A percentile compares a stretch with the other conserved stretches of the same genome.
Conservation (phyloP, 92 coral and sea anemone species). For the Epizoanthus fatuus region DNA sequence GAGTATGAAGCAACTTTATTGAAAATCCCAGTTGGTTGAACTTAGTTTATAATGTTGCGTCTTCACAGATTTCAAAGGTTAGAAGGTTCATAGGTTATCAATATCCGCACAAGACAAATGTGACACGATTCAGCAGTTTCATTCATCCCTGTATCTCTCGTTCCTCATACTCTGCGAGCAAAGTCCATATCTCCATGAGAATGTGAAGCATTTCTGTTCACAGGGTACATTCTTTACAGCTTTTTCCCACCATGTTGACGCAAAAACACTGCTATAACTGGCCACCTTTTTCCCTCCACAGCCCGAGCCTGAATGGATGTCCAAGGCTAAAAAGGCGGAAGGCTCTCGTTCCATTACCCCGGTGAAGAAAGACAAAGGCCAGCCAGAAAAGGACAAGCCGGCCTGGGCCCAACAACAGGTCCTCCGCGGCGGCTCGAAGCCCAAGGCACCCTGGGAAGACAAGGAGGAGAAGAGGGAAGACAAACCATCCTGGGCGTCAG, state of each 20-base stretch:
- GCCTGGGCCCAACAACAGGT: conserved; percentile 54
- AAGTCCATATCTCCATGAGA: too few relatives aligned
- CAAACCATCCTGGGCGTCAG: conserved; percentile 29
- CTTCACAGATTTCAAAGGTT: too few relatives aligned
- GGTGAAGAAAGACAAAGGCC: conserved; percentile 38
- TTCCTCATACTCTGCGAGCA: too few relatives aligned
- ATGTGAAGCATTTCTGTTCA: too few relatives aligned
- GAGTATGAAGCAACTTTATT: too few relatives aligned
- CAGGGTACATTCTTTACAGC: too few relatives aligned
- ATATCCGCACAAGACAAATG: too few relatives aligned
- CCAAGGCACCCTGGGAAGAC: conserved; percentile 60
- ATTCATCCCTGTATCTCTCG: too few relatives aligned
- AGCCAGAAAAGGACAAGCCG: conserved; percentile 49
- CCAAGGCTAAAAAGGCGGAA: conserved; percentile 39
- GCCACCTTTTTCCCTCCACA: not conserved
- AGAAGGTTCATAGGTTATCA: too few relatives aligned
- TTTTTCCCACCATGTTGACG: not conserved
- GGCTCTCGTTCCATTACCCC: conserved; percentile 38
- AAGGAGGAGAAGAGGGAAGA: conserved; percentile 54
- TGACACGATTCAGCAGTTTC: too few relatives aligned
- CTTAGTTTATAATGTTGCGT: too few relatives aligned
- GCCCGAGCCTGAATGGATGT: conserved; percentile 49
- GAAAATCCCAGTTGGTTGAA: too few relatives aligned
- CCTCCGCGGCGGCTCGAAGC: conserved; percentile 26
- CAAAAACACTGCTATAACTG: not conserved